Conservation (phyloP, 2,797 vertebrate species). For the Tokudaia tokunoshimensis region DNA sequence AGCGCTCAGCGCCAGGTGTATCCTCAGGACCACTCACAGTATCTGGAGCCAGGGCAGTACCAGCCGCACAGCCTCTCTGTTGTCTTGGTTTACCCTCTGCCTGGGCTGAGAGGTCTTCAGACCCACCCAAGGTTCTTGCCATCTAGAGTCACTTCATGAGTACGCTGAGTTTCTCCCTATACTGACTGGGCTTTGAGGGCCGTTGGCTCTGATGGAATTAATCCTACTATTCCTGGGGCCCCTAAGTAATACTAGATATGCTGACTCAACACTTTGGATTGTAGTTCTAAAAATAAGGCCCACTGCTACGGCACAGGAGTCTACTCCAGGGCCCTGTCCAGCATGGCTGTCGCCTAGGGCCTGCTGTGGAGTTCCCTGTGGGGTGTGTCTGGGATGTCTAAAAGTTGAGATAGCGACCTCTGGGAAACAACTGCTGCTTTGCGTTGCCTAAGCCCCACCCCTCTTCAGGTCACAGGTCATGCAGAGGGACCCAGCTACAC, state of each 20-base stretch:
- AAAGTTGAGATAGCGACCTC: neutral
- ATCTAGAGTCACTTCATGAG: neutral
- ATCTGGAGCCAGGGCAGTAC: neutral
- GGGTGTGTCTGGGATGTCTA: neutral
- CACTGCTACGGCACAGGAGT: neutral
- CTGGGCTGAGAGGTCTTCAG: neutral
- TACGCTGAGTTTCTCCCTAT: neutral
- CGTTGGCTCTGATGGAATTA: neutral
- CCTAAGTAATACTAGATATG: fast-evolving
- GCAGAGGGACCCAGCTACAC: neutral
- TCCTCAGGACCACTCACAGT: neutral
- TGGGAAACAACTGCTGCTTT: neutral
- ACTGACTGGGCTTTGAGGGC: neutral
- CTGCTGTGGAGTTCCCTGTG: neutral
- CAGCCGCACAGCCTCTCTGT: neutral
- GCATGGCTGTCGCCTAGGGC: fast-evolving
- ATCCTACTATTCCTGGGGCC: fast-evolving
- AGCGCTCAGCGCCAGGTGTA: neutral
- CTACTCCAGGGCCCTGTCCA: neutral
- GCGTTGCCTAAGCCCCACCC: neutral
- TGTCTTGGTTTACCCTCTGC: neutral
- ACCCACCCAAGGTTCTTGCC: too few relatives aligned
- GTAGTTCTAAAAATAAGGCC: neutral
- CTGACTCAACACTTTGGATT: neutral
- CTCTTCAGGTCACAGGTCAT: neutral